Evolutionary conservation across 2,888 invertebrate genomes (phyloP), one percentile per base, ranked within the genome.

Genomic region (Acrocera orbiculus): DNA sequence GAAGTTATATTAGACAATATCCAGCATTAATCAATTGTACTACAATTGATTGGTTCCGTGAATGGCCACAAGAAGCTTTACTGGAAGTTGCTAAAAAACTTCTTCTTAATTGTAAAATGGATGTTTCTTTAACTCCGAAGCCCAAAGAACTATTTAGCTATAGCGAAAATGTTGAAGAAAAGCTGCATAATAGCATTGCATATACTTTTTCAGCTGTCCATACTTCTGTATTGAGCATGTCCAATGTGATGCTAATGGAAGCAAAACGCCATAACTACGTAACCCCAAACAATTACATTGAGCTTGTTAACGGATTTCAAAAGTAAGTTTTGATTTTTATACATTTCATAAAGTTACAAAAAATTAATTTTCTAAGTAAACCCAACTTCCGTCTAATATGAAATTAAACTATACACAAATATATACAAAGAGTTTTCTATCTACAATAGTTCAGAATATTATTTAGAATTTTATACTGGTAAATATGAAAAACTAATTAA

Each of bases 41-140:
- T 1, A 85, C 86, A 1, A 83, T 86, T 15, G 83, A 89, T 58
- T 89, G 86, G 86, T 85, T 87, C 61, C 68, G 74, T 49, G 77
- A 81, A 48, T 90, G 89, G 89, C 86, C 89, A 1, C 70, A 73
- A 38, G 80, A 83, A 52, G 87, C 89, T 22, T 64, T 90, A 35
- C 63, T 89, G n/a, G 86, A 87, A 61, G 86, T 90, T 7, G 86
- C 87, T 9, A 72, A 77, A 52, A 79, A 78, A 59, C 87, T 80
- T 56, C 65, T 89, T 24, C 63, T 64, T 16, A 76, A 74, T 28
- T 73, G 83, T 19, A 70, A 76, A 48, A 66, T 87, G 38, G 66
- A 76, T 23, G 71, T 69, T 32, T n/a, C n/a, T n/a, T n/a, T n/a
- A n/a, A n/a, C n/a, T n/a, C n/a, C n/a, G n/a, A n/a, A n/a, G n/a